Base-by-base conservation (phyloP, 1,140 invertebrate genomes). In the Bombus pyrosoma region DNA sequence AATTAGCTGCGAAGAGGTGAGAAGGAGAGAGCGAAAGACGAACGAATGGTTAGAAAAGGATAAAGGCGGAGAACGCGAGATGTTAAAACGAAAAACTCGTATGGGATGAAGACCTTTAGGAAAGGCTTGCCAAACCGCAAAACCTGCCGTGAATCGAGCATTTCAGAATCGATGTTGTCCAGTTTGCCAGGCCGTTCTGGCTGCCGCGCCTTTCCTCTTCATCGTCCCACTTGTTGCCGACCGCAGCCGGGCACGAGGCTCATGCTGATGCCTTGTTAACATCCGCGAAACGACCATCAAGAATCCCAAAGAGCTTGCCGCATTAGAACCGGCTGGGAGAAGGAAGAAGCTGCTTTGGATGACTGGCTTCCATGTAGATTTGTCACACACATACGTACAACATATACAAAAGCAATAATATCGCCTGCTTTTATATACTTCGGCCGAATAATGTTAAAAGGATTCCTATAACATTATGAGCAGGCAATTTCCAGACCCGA, bases 231-330 rank as follows among this genome's bases (percentile, higher is more conserved):
- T 85, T 87, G 88, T 74, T 87, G 86, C 90, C 93, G 89, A 93
- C 92, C 93, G 90, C 92, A 93, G 90, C 91, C 86, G 85, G 91
- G 92, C 93, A 94, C 93, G 93, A 94, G 93, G 91, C 93, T 86
- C 93, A 93, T 93, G 92, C 92, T 92, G 93, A 94, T 93, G 93
- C 91, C 94, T 95, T 94, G 94, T 95, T 95, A 95, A 95, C 94
- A 95, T 94, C 92, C 91, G 93, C 93, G 92, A 94, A 95, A 94
- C 93, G 94, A 95, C 90, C 93, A 86, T 91, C 91, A 93, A 91
- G 93, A 94, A 94, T 94, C 91, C 93, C 89, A 94, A 94, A 94
- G 91, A 93, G 93, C 90, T 92, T 93, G 94, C 94, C 93, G 91
- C 90, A 94, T 90, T 87, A 89, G 73, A 89, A 87, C 85, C 57